Conservation (phyloP, 92 coral and sea anemone genomes). For the Virgularia gustaviana region DNA sequence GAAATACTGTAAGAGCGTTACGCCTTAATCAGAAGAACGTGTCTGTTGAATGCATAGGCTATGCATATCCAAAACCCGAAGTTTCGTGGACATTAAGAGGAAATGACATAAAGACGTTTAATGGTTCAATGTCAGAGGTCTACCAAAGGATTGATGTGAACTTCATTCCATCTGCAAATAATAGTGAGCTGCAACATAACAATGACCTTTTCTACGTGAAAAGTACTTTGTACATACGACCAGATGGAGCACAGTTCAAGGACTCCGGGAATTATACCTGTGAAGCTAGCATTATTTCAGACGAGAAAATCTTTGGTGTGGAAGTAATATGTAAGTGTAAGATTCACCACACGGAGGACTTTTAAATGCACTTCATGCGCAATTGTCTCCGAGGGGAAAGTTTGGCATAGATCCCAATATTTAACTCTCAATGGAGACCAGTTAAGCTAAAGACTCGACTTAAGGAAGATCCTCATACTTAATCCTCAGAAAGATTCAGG, state of each 20-base stretch:
- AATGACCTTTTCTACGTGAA: neutral
- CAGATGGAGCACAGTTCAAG: slow-evolving; percentile 48
- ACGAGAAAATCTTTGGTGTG: neutral
- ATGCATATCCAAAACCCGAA: slow-evolving; percentile 59
- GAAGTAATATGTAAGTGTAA: slow-evolving; percentile 75
- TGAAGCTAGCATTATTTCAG: slow-evolving; percentile 18
- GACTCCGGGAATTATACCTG: slow-evolving; percentile 74
- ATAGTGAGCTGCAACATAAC: neutral
- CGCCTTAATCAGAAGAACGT: slow-evolving; percentile 12
- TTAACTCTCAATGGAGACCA: too few relatives aligned
- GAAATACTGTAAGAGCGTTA: neutral
- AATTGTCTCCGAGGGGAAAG: too few relatives aligned
- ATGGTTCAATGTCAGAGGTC: neutral
- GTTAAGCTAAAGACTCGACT: too few relatives aligned
- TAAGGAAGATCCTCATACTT: too few relatives aligned
- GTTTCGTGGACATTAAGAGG: slow-evolving; percentile 44
- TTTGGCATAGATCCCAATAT: too few relatives aligned
- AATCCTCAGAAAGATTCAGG: too few relatives aligned
- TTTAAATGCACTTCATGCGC: too few relatives aligned
- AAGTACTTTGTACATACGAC: slow-evolving; percentile 42
- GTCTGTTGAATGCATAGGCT: slow-evolving; percentile 53
- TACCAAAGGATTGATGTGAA: slow-evolving; percentile 44
- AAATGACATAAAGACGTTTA: neutral
- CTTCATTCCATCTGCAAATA: slow-evolving; percentile 35
- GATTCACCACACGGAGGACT: too few relatives aligned